Conservation (phyloP, 1,140 invertebrate genomes). For the Protaetia brevitarsis region DNA sequence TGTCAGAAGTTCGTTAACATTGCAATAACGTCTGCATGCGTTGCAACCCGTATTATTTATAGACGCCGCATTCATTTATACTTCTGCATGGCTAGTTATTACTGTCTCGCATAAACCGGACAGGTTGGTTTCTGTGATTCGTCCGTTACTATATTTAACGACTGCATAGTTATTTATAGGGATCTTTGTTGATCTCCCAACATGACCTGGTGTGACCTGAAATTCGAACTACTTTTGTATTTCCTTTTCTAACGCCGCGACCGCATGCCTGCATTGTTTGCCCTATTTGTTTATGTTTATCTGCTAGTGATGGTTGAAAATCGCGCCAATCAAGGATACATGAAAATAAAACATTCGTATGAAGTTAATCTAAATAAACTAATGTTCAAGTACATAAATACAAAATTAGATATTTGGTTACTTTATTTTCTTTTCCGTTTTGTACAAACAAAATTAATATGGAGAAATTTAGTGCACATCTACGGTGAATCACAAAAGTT, state of each 20-base stretch:
- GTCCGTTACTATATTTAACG: neutral
- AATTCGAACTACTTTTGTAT: neutral
- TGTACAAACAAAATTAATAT: no score
- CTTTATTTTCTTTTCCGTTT: no score
- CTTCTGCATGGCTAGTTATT: neutral
- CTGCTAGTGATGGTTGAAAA: no score
- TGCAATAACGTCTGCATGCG: neutral
- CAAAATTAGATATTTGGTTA: no score
- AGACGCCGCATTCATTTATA: neutral
- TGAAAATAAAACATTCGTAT: no score
- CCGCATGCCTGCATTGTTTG: neutral
- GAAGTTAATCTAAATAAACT: no score
- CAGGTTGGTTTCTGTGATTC: conserved; percentile 4
- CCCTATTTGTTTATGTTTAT: no score
- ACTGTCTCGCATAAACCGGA: conserved; percentile 1
- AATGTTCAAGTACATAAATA: no score
- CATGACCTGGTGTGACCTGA: conserved; percentile 6
- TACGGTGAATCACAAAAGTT: no score
- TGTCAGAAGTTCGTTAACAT: conserved; percentile 10
- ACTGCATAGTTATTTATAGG: conserved; percentile 1
- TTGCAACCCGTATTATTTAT: neutral
- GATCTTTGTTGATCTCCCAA: neutral
- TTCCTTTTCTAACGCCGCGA: neutral
- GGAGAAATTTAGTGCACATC: no score
- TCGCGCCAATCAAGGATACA: no score